phyloP scores from a whole-genome alignment of 2,797 vertebrate species.

The Podargus strigoides region DNA sequence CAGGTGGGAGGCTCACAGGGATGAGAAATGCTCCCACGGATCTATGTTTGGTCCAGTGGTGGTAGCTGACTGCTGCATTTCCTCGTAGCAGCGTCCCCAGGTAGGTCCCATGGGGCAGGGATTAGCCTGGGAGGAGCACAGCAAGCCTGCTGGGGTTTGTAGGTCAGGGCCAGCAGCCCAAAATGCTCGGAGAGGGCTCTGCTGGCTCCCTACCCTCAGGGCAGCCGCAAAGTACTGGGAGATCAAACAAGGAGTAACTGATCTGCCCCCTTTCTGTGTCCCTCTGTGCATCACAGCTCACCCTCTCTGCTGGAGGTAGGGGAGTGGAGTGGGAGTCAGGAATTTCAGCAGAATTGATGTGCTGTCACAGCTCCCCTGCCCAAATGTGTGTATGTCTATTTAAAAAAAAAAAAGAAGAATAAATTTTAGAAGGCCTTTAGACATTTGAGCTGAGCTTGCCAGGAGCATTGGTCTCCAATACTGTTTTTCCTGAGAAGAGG shows the following conservation, averaged over 20 bases:
- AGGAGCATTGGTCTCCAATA: not conserved
- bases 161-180: no score
- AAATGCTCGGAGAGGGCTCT: not conserved
- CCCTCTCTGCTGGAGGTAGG: not conserved
- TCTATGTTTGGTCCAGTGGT: accelerated
- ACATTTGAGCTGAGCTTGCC: not conserved
- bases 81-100: not conserved
- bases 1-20: not conserved
- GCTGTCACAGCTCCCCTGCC: not conserved
- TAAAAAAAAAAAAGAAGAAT: no score
- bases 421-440: no score
- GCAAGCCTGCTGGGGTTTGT: not conserved
- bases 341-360: not conserved
- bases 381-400: not conserved
- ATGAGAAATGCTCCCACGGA: not conserved
- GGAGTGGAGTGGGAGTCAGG: not conserved
- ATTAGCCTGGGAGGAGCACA: not conserved
- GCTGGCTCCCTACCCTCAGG: not conserved
- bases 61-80: not conserved
- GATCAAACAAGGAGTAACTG: not conserved
- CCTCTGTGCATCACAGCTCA: not conserved
- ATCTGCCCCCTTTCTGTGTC: not conserved
- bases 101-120: not conserved
- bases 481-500: not conserved
- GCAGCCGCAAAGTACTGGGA: not conserved